Evolutionary conservation across 2,888 invertebrate species (phyloP).

Genomic region (Tuta absoluta): DNA sequence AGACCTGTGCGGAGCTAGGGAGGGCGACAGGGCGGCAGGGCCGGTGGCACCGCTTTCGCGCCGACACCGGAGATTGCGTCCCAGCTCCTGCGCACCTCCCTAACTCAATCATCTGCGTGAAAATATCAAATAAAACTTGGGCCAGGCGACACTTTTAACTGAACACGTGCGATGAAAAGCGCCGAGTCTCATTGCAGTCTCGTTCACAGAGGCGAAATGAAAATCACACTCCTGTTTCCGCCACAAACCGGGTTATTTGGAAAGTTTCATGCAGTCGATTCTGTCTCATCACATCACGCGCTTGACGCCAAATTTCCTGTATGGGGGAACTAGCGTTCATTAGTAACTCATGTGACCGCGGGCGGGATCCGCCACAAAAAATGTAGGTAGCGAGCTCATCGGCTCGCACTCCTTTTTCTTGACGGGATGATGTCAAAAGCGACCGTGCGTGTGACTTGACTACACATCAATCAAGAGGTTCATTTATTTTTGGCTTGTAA

Average conservation of each 20-base stretch:
- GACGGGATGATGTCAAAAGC: constrained; percentile 70
- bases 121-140: constrained; percentile 73
- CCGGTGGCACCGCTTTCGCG: constrained; percentile 47
- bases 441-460: constrained; percentile 65
- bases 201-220: constrained; percentile 42
- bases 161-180: constrained; percentile 51
- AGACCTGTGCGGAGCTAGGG: background rate
- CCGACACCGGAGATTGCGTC: constrained; percentile 74
- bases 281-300: constrained; percentile 38
- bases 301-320: constrained; percentile 59
- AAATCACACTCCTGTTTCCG: constrained; percentile 44
- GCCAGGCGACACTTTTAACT: constrained; percentile 60
- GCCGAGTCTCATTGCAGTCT: constrained; percentile 48
- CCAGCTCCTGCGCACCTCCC: constrained; percentile 71
- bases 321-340: constrained; percentile 54
- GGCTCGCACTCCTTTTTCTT: constrained; percentile 67
- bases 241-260: constrained; percentile 29
- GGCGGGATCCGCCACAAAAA: constrained; percentile 60
- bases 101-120: constrained; percentile 76
- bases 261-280: constrained; percentile 38
- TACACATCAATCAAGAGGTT: constrained; percentile 73
- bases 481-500: constrained; percentile 63
- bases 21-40: constrained; percentile 9
- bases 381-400: constrained; percentile 53
- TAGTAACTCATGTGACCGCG: constrained; percentile 59